These are phyloP conservation scores for Colinus virginianus DNA, from an alignment of 2,113 vertebrate genomes.

Conservation along the genomic window DNA sequence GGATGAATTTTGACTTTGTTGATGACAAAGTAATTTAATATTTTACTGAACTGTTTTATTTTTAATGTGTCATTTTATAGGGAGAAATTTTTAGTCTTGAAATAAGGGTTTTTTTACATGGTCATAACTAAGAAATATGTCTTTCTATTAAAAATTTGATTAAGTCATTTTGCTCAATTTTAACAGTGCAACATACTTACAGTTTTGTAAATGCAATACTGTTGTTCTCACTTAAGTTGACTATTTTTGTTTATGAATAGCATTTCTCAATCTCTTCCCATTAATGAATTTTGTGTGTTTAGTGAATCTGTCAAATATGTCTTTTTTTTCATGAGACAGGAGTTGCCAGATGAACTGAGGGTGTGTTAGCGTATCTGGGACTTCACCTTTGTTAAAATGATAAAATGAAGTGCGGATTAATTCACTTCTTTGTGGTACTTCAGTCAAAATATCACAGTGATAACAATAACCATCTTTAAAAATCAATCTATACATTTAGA, in stretches of 20 bases:
- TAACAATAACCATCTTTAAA: background rate
- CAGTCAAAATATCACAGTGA: background rate
- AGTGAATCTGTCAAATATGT: background rate
- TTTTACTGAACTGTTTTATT: slow-evolving; percentile 14
- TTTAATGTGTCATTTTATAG: background rate
- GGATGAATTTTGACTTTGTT: background rate
- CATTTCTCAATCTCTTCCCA: background rate
- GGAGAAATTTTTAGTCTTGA: background rate
- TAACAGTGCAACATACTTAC: background rate
- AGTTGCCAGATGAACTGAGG: background rate
- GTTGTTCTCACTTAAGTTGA: background rate
- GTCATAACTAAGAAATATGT: background rate
- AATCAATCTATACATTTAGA: background rate
- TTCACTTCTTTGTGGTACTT: background rate
- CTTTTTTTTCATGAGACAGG: background rate
- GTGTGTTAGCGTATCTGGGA: background rate
- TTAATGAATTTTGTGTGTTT: background rate
- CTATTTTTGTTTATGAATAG: background rate
- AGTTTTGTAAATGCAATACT: background rate
- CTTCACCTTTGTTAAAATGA: background rate
- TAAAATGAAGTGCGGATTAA: background rate
- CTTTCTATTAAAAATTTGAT: background rate
- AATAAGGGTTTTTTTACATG: background rate
- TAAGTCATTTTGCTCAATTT: background rate
- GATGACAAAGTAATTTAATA: background rate